Evolutionary conservation across 2,113 vertebrate genomes (phyloP).

Genomic region (Eulemur rufifrons): DNA sequence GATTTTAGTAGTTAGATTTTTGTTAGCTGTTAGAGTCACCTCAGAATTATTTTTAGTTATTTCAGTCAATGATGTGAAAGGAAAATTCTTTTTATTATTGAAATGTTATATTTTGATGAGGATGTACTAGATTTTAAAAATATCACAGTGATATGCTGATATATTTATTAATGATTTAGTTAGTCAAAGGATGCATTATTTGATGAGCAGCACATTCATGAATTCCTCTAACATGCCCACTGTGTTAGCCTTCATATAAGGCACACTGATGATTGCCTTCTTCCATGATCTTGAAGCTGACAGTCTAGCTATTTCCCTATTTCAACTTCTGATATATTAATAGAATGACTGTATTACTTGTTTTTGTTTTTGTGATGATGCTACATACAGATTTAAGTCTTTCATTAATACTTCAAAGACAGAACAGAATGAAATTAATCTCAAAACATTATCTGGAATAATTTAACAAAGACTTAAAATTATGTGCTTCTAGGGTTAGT

Average conservation of each 20-base stretch:
- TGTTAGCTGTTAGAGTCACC: not conserved
- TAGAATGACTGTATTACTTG: not conserved
- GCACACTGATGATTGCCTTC: not conserved
- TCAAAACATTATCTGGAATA: not conserved
- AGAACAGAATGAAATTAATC: not conserved
- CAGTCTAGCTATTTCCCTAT: not conserved
- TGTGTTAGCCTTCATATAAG: not conserved
- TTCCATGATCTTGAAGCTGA: not conserved
- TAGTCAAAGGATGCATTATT: not conserved
- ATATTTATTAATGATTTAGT: not conserved
- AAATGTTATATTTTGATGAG: not conserved
- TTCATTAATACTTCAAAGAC: not conserved
- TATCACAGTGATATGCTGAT: not conserved
- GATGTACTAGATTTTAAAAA: not conserved
- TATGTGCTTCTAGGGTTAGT: not conserved
- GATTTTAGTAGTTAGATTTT: not conserved
- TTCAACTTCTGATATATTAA: not conserved
- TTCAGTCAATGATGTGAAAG: not conserved
- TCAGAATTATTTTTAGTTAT: conserved; percentile 21
- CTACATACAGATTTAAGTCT: not conserved
- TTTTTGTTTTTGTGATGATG: not conserved
- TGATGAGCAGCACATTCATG: not conserved
- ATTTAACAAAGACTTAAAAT: not conserved
- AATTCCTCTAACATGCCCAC: not conserved
- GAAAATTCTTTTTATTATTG: not conserved